A percentile compares a stretch with the other conserved stretches of the same genome.
These are phyloP conservation scores for Acanthosepion pharaonis DNA, from an alignment of 2,888 invertebrate genomes.

Conservation along the genomic window DNA sequence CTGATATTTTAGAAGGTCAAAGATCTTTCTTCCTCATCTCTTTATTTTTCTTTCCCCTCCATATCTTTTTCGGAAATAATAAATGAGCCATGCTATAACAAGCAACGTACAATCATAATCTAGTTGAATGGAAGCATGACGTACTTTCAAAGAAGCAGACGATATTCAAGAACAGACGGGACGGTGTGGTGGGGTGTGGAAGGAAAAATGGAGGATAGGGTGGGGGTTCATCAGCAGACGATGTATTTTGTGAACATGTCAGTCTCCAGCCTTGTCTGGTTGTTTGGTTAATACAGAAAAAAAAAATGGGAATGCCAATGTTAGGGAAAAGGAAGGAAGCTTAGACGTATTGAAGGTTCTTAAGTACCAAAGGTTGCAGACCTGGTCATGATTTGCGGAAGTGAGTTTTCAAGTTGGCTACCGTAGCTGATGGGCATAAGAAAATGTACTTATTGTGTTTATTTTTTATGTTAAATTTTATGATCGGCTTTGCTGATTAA, in stretches of 20 bases:
- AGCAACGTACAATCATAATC: conserved; percentile 16
- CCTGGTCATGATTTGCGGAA: neutral
- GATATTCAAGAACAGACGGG: neutral
- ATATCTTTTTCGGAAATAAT: neutral
- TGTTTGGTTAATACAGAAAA: neutral
- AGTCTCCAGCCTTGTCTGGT: neutral
- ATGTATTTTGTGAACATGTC: neutral
- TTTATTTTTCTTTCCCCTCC: neutral
- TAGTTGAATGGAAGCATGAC: neutral
- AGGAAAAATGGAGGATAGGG: neutral
- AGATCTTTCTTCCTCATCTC: neutral
- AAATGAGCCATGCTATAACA: neutral
- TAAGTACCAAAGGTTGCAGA: neutral
- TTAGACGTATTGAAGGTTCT: neutral
- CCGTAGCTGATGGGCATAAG: neutral
- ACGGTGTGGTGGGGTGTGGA: neutral
- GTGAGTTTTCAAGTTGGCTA: neutral
- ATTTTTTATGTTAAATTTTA: too few relatives aligned
- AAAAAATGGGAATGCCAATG: neutral
- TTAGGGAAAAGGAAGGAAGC: neutral
- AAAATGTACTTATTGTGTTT: too few relatives aligned
- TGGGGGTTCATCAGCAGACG: neutral
- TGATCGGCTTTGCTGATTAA: too few relatives aligned
- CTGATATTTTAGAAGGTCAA: neutral
- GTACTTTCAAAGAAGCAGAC: conserved; percentile 33